These are phyloP conservation scores for Dendrolimus punctatus DNA, from an alignment of 1,140 invertebrate species.

Conservation along the genomic window DNA sequence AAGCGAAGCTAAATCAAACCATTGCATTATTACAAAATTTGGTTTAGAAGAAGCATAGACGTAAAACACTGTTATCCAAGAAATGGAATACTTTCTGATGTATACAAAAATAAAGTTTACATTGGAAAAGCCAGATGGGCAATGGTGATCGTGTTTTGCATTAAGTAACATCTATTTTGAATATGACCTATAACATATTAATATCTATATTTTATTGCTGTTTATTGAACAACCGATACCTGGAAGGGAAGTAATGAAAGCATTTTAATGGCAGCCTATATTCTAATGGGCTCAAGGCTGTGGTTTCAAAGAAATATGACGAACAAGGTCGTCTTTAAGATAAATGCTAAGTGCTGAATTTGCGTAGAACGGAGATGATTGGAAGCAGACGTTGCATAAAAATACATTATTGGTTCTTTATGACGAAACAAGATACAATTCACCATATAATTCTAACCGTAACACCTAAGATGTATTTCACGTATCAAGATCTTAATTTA, in stretches of 20 bases:
- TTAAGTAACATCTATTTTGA: too few relatives aligned
- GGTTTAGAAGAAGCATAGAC: too few relatives aligned
- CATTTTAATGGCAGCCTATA: conserved; percentile 31
- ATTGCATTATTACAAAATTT: too few relatives aligned
- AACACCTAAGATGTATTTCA: background rate
- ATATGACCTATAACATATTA: background rate
- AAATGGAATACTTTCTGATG: too few relatives aligned
- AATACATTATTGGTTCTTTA: background rate
- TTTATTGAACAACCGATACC: conserved; percentile 34
- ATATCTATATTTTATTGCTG: conserved; percentile 1
- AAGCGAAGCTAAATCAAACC: too few relatives aligned
- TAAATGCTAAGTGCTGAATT: conserved; percentile 20
- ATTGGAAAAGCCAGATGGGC: too few relatives aligned
- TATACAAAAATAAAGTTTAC: too few relatives aligned
- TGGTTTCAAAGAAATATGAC: conserved; percentile 20
- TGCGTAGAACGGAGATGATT: background rate
- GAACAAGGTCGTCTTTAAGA: conserved; percentile 23
- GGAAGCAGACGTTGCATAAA: conserved; percentile 13
- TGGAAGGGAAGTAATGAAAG: conserved; percentile 41
- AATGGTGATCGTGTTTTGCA: too few relatives aligned
- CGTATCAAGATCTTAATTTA: too few relatives aligned
- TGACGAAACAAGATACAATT: background rate
- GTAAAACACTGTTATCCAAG: too few relatives aligned
- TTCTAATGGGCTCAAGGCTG: conserved; percentile 43
- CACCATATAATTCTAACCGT: background rate